Conservation (phyloP, 2,113 vertebrate genomes). For the Thunnus maccoyii region DNA sequence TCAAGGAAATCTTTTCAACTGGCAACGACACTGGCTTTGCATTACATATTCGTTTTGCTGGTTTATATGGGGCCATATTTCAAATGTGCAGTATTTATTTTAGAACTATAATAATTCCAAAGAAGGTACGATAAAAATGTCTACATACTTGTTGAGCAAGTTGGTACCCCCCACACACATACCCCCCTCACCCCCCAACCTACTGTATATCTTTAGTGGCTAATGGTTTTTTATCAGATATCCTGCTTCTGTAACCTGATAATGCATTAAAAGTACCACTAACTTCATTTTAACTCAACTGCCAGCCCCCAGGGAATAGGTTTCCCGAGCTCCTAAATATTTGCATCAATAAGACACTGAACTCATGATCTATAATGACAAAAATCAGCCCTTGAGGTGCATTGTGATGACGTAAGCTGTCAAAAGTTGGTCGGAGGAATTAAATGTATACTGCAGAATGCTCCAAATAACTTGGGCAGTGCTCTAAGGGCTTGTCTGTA, state of each 20-base stretch:
- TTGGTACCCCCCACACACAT: neutral
- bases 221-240: constrained; percentile 16
- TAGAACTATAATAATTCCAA: neutral
- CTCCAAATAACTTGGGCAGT: constrained; percentile 11
- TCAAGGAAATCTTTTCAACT: constrained; percentile 1
- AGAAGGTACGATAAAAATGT: neutral
- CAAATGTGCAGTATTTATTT: neutral
- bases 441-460: neutral
- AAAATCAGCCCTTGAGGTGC: neutral
- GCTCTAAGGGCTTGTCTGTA: neutral
- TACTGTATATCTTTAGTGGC: constrained; percentile 8
- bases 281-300: neutral
- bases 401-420: neutral
- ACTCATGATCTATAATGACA: neutral
- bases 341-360: neutral
- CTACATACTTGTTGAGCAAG: neutral
- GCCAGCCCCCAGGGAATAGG: neutral
- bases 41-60: neutral
- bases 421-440: neutral
- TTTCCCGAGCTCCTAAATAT: constrained; percentile 1
- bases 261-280: constrained; percentile 20
- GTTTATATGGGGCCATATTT: neutral
- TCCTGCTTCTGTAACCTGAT: constrained; percentile 28
- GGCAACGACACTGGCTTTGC: neutral
- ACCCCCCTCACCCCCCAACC: too few relatives aligned